Base-by-base conservation (phyloP, 2,888 invertebrate species). In the Ctenicera cuprea region DNA sequence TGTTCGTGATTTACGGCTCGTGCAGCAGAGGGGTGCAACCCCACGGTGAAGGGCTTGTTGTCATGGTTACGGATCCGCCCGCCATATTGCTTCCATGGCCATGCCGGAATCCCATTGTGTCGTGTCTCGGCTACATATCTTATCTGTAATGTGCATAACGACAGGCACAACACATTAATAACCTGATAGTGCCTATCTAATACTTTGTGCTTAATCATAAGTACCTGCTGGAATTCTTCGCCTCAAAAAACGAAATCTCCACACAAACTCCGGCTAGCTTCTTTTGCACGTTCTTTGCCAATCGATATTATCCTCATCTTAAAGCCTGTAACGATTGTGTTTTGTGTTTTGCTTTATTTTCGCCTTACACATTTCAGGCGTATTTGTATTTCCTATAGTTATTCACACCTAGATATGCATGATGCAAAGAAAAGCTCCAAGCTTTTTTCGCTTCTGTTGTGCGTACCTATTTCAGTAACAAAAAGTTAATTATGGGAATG, bases 51-150 rank as follows among this genome's bases (percentile, higher is more conserved):
- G 84, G 84, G 83, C 80, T 78, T 80, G 86, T 86, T 82, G 79
- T 84, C 82, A 85, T 86, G 81, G 85, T 76, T 81, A 86, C 86
- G 75, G 80, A 79, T 79, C 83, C 82, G 20, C 33, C 83, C 82
- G 85, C 85, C 86, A 85, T 81, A 78, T 79, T 80, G 78, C 79
- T 77, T 77, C 77, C 66, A 76, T 76, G 73, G 76, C 79, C 78
- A 78, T 77, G 78, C 70, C 76, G 79, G 77, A 66, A 76, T 77
- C 77, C 78, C 76, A 78, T 78, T 78, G 78, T 78, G 73, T 74
- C 77, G 79, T 80, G 81, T 81, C 81, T 81, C 80, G 80, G 79
- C 77, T 76, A 78, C 79, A 80, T 82, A 82, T 82, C 82, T 81
- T 80, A 79, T 80, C 80, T 79, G 72, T 73, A 81, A 82, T 78